These are phyloP conservation scores for Xestia ashworthii DNA, from an alignment of 2,888 invertebrate species.

Conservation along the genomic window DNA sequence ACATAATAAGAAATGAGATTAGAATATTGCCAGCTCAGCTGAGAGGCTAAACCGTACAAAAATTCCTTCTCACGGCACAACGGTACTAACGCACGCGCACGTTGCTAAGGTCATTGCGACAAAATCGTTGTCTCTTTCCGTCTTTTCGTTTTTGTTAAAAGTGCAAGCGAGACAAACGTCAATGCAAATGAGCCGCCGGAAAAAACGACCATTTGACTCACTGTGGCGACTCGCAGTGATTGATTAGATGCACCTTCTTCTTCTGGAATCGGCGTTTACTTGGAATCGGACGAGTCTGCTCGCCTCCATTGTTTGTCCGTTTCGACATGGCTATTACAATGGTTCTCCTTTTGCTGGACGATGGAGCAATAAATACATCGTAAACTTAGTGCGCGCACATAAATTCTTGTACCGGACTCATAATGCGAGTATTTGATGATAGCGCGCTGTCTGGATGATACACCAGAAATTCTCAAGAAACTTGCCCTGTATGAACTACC, in stretches of 20 bases:
- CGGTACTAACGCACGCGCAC: conserved; percentile 86
- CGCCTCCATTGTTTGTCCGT: conserved; percentile 79
- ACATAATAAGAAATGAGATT: conserved; percentile 70
- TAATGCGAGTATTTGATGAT: conserved; percentile 73
- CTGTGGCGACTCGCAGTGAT: conserved; percentile 82
- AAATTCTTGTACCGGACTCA: conserved; percentile 73
- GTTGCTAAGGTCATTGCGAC: conserved; percentile 79
- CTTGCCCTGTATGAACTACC: conserved; percentile 3
- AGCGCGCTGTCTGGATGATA: conserved; percentile 48
- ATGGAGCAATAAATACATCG: conserved; percentile 79
- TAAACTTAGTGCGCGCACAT: conserved; percentile 78
- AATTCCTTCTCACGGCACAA: conserved; percentile 88
- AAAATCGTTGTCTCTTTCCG: conserved; percentile 73
- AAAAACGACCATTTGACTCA: conserved; percentile 83
- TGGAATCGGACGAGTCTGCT: conserved; percentile 75
- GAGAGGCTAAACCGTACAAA: conserved; percentile 78
- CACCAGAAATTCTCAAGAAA: conserved; percentile 28
- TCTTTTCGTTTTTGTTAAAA: conserved; percentile 34
- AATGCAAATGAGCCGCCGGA: conserved; percentile 83
- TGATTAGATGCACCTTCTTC: conserved; percentile 88
- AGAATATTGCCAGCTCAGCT: conserved; percentile 80
- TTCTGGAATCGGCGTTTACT: conserved; percentile 77
- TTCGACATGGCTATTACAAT: conserved; percentile 76
- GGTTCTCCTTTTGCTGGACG: conserved; percentile 71
- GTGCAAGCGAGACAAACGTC: conserved; percentile 71